A percentile compares a stretch with the other conserved stretches of the same genome.
Conservation (phyloP, 1,140 invertebrate genomes). For the Drosophila willistoni region DNA sequence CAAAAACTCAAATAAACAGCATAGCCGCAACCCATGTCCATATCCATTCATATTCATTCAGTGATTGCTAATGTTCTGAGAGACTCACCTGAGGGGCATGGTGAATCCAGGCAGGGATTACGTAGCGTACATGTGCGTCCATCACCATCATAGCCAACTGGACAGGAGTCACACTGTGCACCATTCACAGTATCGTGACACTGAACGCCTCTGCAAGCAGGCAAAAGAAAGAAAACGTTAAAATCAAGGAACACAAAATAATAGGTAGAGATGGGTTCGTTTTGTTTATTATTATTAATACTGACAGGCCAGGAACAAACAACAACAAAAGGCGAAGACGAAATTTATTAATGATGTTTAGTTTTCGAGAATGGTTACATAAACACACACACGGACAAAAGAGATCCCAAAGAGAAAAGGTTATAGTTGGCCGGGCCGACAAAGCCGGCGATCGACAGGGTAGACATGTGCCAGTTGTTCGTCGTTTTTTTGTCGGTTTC, state of each 20-base stretch:
- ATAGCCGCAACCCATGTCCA: conserved; percentile 22
- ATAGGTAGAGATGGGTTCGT: conserved; percentile 50
- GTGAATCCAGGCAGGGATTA: conserved; percentile 88
- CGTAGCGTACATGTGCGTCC: conserved; percentile 89
- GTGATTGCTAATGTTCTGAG: conserved; percentile 14
- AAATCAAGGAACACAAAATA: conserved; percentile 34
- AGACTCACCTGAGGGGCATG: conserved; percentile 88
- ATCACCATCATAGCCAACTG: conserved; percentile 92
- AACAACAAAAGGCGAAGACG: conserved; percentile 52
- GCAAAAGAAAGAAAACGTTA: conserved; percentile 11
- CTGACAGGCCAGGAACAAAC: conserved; percentile 74
- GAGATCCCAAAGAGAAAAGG: conserved; percentile 60
- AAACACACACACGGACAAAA: conserved; percentile 38
- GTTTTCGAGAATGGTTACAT: conserved; percentile 38
- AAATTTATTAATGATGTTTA: conserved; percentile 77
- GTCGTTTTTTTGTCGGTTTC: neutral
- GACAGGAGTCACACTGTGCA: conserved; percentile 92
- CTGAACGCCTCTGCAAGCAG: conserved; percentile 86
- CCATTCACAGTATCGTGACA: conserved; percentile 90
- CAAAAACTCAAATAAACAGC: conserved; percentile 49
- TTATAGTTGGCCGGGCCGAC: conserved; percentile 53
- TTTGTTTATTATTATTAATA: conserved; percentile 82
- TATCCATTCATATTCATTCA: conserved; percentile 18
- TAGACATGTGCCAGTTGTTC: conserved; percentile 45
- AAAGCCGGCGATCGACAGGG: conserved; percentile 58